Evolutionary conservation across 1,140 invertebrate genomes (phyloP), one percentile per base, ranked within the genome.

Genomic region (Ceratosolen fusciceps): DNA sequence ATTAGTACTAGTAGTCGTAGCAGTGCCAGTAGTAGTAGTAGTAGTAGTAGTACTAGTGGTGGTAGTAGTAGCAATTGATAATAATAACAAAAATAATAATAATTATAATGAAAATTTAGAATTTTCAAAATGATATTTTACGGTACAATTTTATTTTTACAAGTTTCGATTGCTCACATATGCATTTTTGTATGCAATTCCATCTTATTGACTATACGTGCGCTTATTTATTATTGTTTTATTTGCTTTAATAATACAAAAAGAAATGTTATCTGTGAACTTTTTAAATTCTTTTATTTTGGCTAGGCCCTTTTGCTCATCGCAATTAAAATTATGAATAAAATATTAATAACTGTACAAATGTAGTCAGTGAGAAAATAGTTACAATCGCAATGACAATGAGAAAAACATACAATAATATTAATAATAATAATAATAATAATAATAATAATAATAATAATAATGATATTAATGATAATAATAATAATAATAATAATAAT

Each of bases 391-490:
- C 75, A 81, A 82, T 84, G 74, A 83, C 83, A 82, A 81, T 83
- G 82, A 84, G 77, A 67, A 68, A 79, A 79, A 79, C 77, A 49
- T 79, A 83, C 83, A 83, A 74, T 84, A 83, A 76, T 78, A 82
- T 80, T 83, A 80, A 80, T 83, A 82, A 82, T 84, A 83, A 74
- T 80, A 75, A 81, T 82, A 73, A 82, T 82, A 83, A 82, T 82
- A 82, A 79, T 84, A 74, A 81, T 84, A 82, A 82, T 82, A 52
- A 75, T 75, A 70, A 82, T 86, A 82, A n/a, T 76, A 82, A 85
- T 84, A 84, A 84, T 80, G 76, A 77, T 83, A 81, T 81, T 80
- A 77, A 81, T 83, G 82, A 79, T 83, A 80, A 68, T 83, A 80
- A 80, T 84, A 83, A 81, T 82, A 65, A 65, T 79, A 62, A 82